Evolutionary conservation across 37 sponge, comb jelly and placozoan genomes (phyloP).

Genomic region (Chondrilla cf. caribensis): DNA sequence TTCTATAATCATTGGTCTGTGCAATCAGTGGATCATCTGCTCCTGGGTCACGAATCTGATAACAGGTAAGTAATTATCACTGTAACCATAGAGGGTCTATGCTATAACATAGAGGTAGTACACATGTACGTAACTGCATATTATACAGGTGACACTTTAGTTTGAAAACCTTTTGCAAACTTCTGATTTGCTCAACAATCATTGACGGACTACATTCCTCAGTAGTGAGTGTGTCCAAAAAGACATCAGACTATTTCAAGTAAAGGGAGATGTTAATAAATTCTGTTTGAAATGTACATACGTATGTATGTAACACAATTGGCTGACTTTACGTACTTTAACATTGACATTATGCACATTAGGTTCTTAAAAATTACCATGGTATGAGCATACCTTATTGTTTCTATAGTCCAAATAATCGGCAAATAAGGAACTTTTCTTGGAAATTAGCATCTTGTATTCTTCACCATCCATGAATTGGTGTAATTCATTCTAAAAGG

Average conservation of each 20-base stretch:
- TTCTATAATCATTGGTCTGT: slow-evolving; percentile 29
- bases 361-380: too few relatives aligned
- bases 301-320: too few relatives aligned
- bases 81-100: too few relatives aligned
- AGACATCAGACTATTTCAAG: slow-evolving; percentile 13
- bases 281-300: too few relatives aligned
- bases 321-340: too few relatives aligned
- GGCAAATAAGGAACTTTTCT: slow-evolving; percentile 46
- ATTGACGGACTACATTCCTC: slow-evolving; percentile 39
- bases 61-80: background rate
- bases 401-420: slow-evolving; percentile 59
- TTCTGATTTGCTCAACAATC: background rate
- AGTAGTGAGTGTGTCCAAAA: slow-evolving; percentile 58
- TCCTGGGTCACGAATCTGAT: background rate
- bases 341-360: too few relatives aligned
- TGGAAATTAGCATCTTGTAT: slow-evolving; percentile 19
- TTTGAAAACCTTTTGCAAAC: background rate
- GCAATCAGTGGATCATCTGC: slow-evolving; percentile 52
- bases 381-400: slow-evolving; percentile 26
- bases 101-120: too few relatives aligned
- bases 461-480: slow-evolving; percentile 16
- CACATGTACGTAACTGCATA: background rate
- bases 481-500: background rate
- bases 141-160: too few relatives aligned
- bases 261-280: background rate